Base-by-base conservation (phyloP, 2,888 invertebrate genomes). In the Schrankia costaestrigalis region DNA sequence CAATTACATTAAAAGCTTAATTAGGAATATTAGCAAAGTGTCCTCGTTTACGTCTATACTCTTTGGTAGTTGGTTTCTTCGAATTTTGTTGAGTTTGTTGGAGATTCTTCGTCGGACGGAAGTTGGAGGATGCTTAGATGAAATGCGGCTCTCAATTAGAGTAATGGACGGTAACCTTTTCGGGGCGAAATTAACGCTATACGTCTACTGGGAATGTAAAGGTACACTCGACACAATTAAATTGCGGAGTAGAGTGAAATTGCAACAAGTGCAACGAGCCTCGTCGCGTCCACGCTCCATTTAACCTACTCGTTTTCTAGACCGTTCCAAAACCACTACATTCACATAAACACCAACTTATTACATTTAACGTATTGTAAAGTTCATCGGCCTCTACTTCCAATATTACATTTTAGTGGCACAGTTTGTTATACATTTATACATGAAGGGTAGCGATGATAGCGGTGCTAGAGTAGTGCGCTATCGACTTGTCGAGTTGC, bases 1-100 rank as follows among this genome's bases (percentile, higher is more conserved):
- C 78, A 85, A 86, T 87, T 87, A 84, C 79, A 79, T 85, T 85
- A 84, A 85, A 80, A 84, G 82, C 81, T 82, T 82, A 85, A 85
- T 87, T 84, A 85, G 78, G 78, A 78, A 81, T 83, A 85, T 85
- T 81, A 82, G 74, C 70, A 58, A 78, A 80, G 74, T 76, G 70
- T 78, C 76, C 71, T 77, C 75, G 72, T 75, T 76, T 71, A 74
- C 71, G 75, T 80, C 69, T 67, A 68, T 76, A 78, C 77, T 76
- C 83, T 78, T 79, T 79, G 71, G 71, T 72, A 76, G 75, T 74
- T 66, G 73, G 71, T 71, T 77, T 70, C 73, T 63, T 68, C 56
- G 63, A 76, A 78, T 77, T 82, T 80, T 78, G 78, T 68, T 61
- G 70, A 78, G 78, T 81, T 81, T 75, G 80, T 78, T 76, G 64